Evolutionary conservation across 2,797 vertebrate species (phyloP).

Genomic region (Ceyx erithaca): DNA sequence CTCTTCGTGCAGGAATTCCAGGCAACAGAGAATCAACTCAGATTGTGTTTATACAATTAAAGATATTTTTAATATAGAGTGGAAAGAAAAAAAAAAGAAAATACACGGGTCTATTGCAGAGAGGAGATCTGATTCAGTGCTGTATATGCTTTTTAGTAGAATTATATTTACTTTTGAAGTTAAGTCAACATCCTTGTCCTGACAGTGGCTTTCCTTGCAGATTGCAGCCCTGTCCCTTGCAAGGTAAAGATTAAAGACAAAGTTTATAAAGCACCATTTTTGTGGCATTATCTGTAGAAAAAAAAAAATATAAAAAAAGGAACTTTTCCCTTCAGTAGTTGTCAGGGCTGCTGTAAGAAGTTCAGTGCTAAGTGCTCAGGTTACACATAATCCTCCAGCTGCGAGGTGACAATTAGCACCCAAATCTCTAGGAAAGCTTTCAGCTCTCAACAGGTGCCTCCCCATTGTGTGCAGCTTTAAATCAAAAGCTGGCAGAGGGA

Average conservation of each 20-base stretch:
- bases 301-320: background rate
- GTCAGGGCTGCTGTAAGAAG: conserved; percentile 6
- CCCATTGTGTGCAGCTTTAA: conserved; percentile 41
- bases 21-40: background rate
- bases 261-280: background rate
- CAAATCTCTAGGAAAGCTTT: conserved; percentile 38
- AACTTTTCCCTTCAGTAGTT: background rate
- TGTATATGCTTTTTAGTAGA: background rate
- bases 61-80: background rate
- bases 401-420: conserved; percentile 56
- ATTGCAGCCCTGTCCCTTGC: background rate
- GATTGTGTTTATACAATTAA: background rate
- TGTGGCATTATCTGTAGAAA: background rate
- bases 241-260: conserved; percentile 15
- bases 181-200: background rate
- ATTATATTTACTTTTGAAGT: background rate
- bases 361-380: conserved; percentile 16
- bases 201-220: background rate
- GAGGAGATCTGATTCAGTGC: background rate
- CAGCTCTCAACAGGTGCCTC: conserved; percentile 63
- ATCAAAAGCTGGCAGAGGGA: conserved; percentile 32
- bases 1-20: background rate
- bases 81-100: background rate
- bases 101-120: background rate
- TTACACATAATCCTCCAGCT: conserved; percentile 71